Evolutionary conservation across 2,113 vertebrate genomes (phyloP).

Genomic region (Arenaria interpres): DNA sequence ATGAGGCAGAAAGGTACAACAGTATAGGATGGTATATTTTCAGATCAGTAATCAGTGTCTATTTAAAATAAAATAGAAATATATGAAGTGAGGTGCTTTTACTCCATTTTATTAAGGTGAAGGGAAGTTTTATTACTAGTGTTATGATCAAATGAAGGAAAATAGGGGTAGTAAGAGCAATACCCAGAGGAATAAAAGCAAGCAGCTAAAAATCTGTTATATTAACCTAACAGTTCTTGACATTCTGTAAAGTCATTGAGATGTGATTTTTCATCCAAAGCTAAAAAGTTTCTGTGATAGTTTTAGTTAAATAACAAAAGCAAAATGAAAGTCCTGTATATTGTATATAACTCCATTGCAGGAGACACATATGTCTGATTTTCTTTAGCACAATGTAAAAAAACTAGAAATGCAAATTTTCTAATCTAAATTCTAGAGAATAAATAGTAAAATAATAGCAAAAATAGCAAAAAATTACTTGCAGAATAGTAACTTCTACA

Average conservation of each 20-base stretch:
- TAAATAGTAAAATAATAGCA: neutral
- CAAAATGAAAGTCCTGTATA: neutral
- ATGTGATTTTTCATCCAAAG: slow-evolving; percentile 22
- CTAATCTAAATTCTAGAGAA: neutral
- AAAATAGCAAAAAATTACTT: neutral
- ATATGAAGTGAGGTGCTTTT: slow-evolving; percentile 41
- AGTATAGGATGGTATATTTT: slow-evolving; percentile 27
- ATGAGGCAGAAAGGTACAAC: slow-evolving; percentile 33
- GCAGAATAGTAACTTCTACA: neutral
- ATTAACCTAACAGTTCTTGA: neutral
- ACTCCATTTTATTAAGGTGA: slow-evolving; percentile 66
- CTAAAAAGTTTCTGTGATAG: neutral
- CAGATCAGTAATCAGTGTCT: slow-evolving; percentile 64
- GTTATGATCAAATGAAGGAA: slow-evolving; percentile 59
- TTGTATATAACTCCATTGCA: neutral
- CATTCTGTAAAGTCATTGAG: neutral
- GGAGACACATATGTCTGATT: neutral
- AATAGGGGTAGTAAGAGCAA: slow-evolving; percentile 25
- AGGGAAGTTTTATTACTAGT: slow-evolving; percentile 62
- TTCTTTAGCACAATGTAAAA: neutral
- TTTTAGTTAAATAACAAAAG: neutral
- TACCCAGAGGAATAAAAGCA: neutral
- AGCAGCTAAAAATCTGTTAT: slow-evolving; percentile 8
- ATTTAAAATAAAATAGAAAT: slow-evolving; percentile 59
- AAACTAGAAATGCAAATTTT: slow-evolving; percentile 2